phyloP scores from a whole-genome alignment of 92 coral and sea anemone genomes.

The Montipora capitata region DNA sequence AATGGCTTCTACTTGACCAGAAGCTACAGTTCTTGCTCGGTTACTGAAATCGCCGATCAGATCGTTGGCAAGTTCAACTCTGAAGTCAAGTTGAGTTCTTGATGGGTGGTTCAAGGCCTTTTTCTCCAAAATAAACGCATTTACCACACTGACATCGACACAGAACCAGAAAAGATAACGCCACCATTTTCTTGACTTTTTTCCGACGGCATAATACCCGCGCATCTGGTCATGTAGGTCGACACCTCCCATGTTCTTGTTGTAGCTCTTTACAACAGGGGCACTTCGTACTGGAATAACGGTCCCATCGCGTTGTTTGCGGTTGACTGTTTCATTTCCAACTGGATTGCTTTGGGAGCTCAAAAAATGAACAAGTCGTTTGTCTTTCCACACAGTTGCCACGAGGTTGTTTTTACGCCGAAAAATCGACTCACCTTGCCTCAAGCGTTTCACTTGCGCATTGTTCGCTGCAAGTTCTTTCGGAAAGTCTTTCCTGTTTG shows the following conservation, averaged over 20 bases:
- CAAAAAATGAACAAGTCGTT: slow-evolving; percentile 37
- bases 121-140: slow-evolving; percentile 49
- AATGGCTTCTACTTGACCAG: slow-evolving; percentile 45
- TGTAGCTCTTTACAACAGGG: slow-evolving; percentile 66
- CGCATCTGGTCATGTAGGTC: slow-evolving; percentile 50
- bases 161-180: slow-evolving; percentile 45
- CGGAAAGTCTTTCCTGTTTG: no score
- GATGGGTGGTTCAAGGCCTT: slow-evolving; percentile 30
- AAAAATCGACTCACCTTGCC: slow-evolving; percentile 47
- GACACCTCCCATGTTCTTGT: slow-evolving; percentile 65
- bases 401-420: slow-evolving; percentile 16
- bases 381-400: slow-evolving; percentile 70
- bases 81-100: slow-evolving; percentile 63
- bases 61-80: slow-evolving; percentile 59
- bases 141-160: slow-evolving; percentile 52
- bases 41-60: slow-evolving; percentile 47
- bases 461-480: slow-evolving; percentile 1
- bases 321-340: slow-evolving; percentile 46
- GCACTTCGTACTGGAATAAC: slow-evolving; percentile 44
- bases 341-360: slow-evolving; percentile 57
- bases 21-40: slow-evolving; percentile 28
- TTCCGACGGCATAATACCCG: slow-evolving; percentile 45
- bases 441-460: slow-evolving; percentile 14
- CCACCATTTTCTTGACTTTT: slow-evolving; percentile 57
- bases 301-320: slow-evolving; percentile 49